phyloP scores from a whole-genome alignment of 2,888 invertebrate species.

The Bombylius discolor region DNA sequence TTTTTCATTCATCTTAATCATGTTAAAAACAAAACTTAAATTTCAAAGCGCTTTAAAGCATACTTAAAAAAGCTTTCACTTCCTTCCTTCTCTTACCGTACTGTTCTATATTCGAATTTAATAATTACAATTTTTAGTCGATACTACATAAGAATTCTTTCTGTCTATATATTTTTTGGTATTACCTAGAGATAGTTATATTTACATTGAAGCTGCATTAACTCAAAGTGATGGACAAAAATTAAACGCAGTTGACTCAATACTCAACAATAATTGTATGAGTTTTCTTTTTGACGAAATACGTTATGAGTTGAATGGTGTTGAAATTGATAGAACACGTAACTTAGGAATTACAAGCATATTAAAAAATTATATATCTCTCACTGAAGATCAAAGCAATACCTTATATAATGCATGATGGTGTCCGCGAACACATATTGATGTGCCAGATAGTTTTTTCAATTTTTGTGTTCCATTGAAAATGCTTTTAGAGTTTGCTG shows the following conservation, averaged over 20 bases:
- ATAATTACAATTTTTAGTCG: too few species aligned
- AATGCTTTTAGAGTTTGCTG: slow-evolving; percentile 25
- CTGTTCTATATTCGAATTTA: too few species aligned
- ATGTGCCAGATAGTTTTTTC: slow-evolving; percentile 7
- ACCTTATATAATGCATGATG: slow-evolving; percentile 14
- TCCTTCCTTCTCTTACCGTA: too few species aligned
- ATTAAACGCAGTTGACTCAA: too few species aligned
- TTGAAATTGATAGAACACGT: slow-evolving; percentile 23
- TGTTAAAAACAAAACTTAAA: too few species aligned
- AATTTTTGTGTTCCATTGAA: slow-evolving; percentile 20
- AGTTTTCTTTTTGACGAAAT: slow-evolving; percentile 25
- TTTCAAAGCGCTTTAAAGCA: too few species aligned
- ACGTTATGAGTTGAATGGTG: slow-evolving; percentile 26
- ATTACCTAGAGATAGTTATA: too few species aligned
- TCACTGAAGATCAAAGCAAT: slow-evolving; percentile 12
- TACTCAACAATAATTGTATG: slow-evolving; percentile 19
- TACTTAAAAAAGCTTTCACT: too few species aligned
- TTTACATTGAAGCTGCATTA: slow-evolving; percentile 16
- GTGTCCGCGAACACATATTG: slow-evolving; percentile 2
- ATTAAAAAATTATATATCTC: slow-evolving; percentile 24
- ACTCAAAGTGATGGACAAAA: too few species aligned
- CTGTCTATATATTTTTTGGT: too few species aligned
- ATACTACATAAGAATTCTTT: too few species aligned
- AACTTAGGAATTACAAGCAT: slow-evolving; percentile 23
- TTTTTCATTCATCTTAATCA: too few species aligned